Percentiles rank a stretch among this genome's conserved stretches.
Conservation (phyloP, 2,888 invertebrate genomes). For the Creontiades dilutus region DNA sequence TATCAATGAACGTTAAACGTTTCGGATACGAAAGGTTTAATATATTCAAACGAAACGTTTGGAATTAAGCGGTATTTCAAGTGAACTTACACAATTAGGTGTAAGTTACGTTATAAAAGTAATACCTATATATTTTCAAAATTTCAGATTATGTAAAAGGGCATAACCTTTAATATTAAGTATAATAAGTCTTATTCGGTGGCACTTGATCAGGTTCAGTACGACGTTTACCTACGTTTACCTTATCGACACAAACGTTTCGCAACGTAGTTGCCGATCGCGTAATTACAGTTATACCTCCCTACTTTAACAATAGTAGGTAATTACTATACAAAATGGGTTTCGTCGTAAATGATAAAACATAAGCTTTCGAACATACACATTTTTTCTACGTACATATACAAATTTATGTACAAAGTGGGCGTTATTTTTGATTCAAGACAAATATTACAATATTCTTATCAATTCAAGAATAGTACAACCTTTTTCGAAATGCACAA, state of each 20-base stretch:
- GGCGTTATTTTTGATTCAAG: slow-evolving; percentile 1
- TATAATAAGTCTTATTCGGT: slow-evolving; percentile 69
- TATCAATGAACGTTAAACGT: no score
- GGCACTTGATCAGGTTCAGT: slow-evolving; percentile 59
- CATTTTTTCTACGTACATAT: background rate
- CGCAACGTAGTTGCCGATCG: no score
- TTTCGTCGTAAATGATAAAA: slow-evolving; percentile 20
- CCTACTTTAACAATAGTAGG: background rate
- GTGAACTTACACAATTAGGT: background rate
- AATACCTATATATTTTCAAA: no score
- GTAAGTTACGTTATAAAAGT: no score
- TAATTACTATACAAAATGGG: background rate
- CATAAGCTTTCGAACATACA: background rate
- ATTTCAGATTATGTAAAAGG: no score
- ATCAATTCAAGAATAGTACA: no score
- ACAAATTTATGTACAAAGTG: background rate
- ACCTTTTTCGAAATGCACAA: no score
- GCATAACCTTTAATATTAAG: slow-evolving; percentile 20
- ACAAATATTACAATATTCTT: no score
- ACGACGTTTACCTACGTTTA: background rate
- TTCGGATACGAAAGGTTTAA: no score
- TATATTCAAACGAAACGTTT: no score
- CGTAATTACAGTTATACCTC: no score
- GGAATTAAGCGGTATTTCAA: background rate
- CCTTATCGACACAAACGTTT: no score